Base-by-base conservation (phyloP, 2,888 invertebrate species). In the Epistrophe grossulariae region DNA sequence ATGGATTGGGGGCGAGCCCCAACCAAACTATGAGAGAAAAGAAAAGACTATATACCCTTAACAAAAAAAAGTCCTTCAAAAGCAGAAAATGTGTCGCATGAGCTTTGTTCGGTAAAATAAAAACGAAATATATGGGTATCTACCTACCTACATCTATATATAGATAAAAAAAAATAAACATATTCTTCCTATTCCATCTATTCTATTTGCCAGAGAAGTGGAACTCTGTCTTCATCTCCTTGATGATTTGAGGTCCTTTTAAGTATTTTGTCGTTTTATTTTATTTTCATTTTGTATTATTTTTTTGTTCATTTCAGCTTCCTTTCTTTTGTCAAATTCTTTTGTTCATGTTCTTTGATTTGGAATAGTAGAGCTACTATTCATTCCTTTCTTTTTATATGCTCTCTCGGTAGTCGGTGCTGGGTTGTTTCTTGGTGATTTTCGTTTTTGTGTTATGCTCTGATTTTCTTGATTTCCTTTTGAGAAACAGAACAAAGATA, bases 31-130 rank as follows among this genome's bases (percentile, higher is more conserved):
- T 83, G 78, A 89, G 60, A 28, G 74, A 83, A 50, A 73, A 45
- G n/a, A 50, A 45, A 62, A 68, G 5, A 57, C 60, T 31, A n/a
- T n/a, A n/a, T n/a, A 90, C 89, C 90, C 89, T 88, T 31, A 89
- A 24, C 2, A 91, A 89, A 70, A n/a, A 73, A 71, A 76, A 71
- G 60, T 89, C 89, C 90, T 91, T 90, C 82, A 90, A 91, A 91
- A 91, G 90, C 91, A 90, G 89, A 91, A 43, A 92, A 91, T 91
- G 90, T 91, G 91, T 92, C 91, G 90, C 90, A 91, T 85, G 76
- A 87, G 66, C 89, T 24, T 89, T 59, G 59, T 89, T 89, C 60
- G 40, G 19, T n/a, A 89, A 90, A 90, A 60, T 43, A 64, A 48
- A 66, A 91, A 90, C 13, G 89, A 90, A 90, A 91, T 90, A 90